These are phyloP conservation scores for Mactromeris polynyma DNA, from an alignment of 2,888 invertebrate species.

Conservation along the genomic window DNA sequence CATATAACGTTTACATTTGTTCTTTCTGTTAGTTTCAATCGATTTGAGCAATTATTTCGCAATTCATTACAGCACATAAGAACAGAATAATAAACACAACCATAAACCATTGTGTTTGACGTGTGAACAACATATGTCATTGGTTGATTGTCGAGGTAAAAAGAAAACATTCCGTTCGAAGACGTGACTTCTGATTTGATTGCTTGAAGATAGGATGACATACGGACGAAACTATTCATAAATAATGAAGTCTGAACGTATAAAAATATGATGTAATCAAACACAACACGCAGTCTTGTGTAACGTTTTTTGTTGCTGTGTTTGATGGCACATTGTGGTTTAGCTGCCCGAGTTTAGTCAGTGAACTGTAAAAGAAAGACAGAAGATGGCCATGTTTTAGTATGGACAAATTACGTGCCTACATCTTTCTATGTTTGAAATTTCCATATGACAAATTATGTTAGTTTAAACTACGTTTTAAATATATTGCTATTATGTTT, in stretches of 20 bases:
- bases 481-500: too few relatives aligned
- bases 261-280: background rate
- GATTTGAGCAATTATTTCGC: background rate
- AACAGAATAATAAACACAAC: background rate
- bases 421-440: too few relatives aligned
- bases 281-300: background rate
- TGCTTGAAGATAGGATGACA: constrained; percentile 10
- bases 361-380: background rate
- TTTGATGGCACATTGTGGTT: background rate
- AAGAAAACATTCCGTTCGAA: background rate
- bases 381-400: background rate
- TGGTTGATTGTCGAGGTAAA: background rate
- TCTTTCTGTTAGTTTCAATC: background rate
- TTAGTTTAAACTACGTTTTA: too few relatives aligned
- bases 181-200: constrained; percentile 31
- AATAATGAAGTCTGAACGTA: background rate
- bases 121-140: constrained; percentile 2
- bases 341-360: background rate
- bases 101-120: background rate
- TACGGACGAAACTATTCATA: background rate
- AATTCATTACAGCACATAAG: background rate
- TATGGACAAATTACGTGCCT: too few relatives aligned
- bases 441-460: too few relatives aligned
- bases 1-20: background rate
- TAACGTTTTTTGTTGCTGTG: background rate